These are phyloP conservation scores for Toxotes lorentzi DNA, from an alignment of 2,797 vertebrate species.

Conservation along the genomic window DNA sequence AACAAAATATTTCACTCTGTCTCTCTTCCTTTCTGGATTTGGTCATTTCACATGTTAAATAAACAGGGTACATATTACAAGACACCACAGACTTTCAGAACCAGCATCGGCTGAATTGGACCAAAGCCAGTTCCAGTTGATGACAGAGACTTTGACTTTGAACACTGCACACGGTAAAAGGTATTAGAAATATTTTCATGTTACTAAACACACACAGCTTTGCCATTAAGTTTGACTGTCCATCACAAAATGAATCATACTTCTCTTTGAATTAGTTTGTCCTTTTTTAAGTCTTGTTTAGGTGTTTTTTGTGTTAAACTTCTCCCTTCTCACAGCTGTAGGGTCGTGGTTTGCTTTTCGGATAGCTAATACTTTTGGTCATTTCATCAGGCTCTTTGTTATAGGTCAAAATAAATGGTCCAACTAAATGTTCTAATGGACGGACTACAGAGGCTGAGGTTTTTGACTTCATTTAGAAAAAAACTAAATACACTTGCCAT, in stretches of 20 bases:
- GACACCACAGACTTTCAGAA: conserved; percentile 45
- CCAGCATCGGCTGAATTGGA: conserved; percentile 32
- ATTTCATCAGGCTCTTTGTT: conserved; percentile 29
- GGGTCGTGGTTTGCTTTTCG: conserved; percentile 15
- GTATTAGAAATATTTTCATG: conserved; percentile 20
- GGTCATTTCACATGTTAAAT: conserved; percentile 66
- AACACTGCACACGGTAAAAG: conserved; percentile 36
- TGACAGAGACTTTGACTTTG: conserved; percentile 41
- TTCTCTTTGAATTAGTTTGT: conserved; percentile 9
- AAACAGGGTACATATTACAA: conserved; percentile 55
- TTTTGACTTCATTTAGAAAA: conserved; percentile 34
- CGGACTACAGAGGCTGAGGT: conserved; percentile 17
- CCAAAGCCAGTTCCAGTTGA: conserved; percentile 25
- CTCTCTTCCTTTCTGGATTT: conserved; percentile 64
- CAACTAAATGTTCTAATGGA: conserved; percentile 29
- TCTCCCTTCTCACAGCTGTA: conserved; percentile 3
- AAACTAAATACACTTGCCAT: conserved; percentile 28
- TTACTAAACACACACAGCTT: conserved; percentile 19
- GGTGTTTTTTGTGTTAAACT: neutral
- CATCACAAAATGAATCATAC: neutral
- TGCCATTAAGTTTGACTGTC: neutral
- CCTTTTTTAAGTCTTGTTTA: neutral
- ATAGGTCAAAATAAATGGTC: conserved; percentile 20
- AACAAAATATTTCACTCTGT: conserved; percentile 55
- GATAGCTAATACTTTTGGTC: conserved; percentile 12